A percentile compares a stretch with the other conserved stretches of the same genome.
Conservation (phyloP, 1,140 invertebrate species). For the Penaeus chinensis region DNA sequence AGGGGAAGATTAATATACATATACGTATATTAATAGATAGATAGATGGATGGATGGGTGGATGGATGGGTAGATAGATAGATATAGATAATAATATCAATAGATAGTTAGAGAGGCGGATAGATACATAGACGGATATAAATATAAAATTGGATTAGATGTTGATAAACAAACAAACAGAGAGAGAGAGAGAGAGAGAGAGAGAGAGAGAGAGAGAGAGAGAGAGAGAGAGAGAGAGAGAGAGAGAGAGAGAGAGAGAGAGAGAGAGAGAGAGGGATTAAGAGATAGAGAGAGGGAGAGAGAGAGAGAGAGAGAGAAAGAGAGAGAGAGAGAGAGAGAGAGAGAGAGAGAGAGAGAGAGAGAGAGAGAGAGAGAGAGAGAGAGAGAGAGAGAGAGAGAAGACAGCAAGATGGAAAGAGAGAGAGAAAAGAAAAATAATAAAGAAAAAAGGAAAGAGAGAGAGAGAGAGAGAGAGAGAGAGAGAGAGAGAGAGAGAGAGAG, state of each 20-base stretch:
- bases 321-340: background rate
- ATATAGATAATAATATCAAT: no score
- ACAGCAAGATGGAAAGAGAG: background rate
- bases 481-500: background rate
- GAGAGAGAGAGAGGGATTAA: slow-evolving; percentile 11
- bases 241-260: slow-evolving; percentile 3
- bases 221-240: background rate
- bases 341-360: slow-evolving; percentile 39
- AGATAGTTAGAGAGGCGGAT: no score
- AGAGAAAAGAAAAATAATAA: background rate
- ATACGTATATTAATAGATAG: no score
- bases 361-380: slow-evolving; percentile 36
- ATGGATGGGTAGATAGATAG: no score
- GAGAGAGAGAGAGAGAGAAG: background rate
- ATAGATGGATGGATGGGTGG: no score
- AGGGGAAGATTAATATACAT: no score
- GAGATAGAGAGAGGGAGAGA: background rate
- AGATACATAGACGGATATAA: no score
- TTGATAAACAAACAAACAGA: background rate
- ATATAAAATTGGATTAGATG: no score
- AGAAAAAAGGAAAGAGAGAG: background rate
- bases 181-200: slow-evolving; percentile 26
- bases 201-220: slow-evolving; percentile 35
- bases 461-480: slow-evolving; percentile 3
- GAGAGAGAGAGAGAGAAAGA: background rate